phyloP scores from a whole-genome alignment of 1,140 invertebrate species.

The Meteorus sp. region DNA sequence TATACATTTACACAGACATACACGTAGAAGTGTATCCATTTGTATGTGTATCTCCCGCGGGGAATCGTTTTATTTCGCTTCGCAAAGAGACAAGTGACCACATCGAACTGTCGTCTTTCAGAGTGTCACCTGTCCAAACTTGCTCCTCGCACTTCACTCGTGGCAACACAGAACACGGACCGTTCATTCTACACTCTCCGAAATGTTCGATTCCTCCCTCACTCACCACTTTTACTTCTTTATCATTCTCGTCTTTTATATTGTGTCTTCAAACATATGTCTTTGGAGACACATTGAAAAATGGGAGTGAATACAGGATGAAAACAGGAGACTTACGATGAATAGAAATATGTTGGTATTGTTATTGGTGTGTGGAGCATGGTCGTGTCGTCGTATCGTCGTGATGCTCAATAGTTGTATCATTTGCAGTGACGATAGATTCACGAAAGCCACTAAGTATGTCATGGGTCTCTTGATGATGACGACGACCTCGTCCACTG shows the following conservation, averaged over 20 bases:
- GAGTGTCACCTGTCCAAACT: constrained; percentile 45
- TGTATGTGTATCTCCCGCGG: constrained; percentile 7
- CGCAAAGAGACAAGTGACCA: constrained; percentile 50
- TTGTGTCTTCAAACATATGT: too few relatives aligned
- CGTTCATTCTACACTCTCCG: too few relatives aligned
- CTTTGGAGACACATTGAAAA: too few relatives aligned
- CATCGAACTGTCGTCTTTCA: constrained; percentile 54
- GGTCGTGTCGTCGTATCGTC: constrained; percentile 2
- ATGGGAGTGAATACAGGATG: too few relatives aligned
- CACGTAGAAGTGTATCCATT: too few relatives aligned
- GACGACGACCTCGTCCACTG: neutral
- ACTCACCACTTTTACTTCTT: too few relatives aligned
- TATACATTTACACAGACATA: too few relatives aligned
- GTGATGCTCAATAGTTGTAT: neutral
- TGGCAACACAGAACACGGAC: too few relatives aligned
- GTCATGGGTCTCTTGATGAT: constrained; percentile 35
- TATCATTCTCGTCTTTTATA: neutral
- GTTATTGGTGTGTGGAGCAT: neutral
- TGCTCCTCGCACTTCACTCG: constrained; percentile 30
- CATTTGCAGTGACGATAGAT: too few relatives aligned
- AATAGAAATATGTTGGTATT: too few relatives aligned
- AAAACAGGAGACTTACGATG: too few relatives aligned
- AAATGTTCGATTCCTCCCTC: too few relatives aligned
- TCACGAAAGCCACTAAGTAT: constrained; percentile 35
- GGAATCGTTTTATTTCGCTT: constrained; percentile 48